Evolutionary conservation across 1,140 invertebrate genomes (phyloP).

Genomic region (Bradysia coprophila): DNA sequence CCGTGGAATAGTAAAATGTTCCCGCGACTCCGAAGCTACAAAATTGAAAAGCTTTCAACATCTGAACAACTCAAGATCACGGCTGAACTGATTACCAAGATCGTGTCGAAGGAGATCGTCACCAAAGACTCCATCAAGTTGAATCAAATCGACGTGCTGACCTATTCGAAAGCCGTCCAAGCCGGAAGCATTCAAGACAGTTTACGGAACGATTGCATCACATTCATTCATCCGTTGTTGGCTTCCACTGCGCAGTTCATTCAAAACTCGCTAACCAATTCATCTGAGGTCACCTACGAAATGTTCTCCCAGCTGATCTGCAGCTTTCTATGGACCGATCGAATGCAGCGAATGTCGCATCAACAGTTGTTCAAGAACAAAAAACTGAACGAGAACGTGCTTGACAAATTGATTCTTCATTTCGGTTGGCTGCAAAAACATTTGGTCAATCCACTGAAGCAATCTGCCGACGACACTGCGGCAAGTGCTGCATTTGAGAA

Average conservation of each 20-base stretch:
- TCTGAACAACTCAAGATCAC: conserved; percentile 2
- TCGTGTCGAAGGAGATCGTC: conserved; percentile 9
- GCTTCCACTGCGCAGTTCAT: not conserved
- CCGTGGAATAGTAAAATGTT: conserved; percentile 19
- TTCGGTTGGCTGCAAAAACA: conserved; percentile 21
- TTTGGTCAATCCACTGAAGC: conserved; percentile 6
- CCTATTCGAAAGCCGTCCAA: conserved; percentile 17
- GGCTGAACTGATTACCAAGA: conserved; percentile 9
- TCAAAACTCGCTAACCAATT: too few relatives aligned
- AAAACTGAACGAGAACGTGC: conserved; percentile 11
- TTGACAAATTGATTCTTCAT: conserved; percentile 20
- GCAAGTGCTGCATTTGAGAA: not conserved
- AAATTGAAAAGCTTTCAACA: not conserved
- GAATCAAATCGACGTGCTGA: conserved; percentile 9
- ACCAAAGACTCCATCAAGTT: conserved; percentile 3
- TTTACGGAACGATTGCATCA: conserved; percentile 13
- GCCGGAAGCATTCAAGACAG: conserved; percentile 9
- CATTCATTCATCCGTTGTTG: conserved; percentile 9
- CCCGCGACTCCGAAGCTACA: conserved; percentile 16
- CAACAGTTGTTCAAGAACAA: conserved; percentile 12
- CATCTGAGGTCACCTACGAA: too few relatives aligned
- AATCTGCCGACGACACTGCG: not conserved
- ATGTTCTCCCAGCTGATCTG: too few relatives aligned
- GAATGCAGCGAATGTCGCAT: conserved; percentile 10
- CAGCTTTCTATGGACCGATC: conserved; percentile 14